Conservation (phyloP, 2,888 invertebrate genomes). For the Acronicta psi region DNA sequence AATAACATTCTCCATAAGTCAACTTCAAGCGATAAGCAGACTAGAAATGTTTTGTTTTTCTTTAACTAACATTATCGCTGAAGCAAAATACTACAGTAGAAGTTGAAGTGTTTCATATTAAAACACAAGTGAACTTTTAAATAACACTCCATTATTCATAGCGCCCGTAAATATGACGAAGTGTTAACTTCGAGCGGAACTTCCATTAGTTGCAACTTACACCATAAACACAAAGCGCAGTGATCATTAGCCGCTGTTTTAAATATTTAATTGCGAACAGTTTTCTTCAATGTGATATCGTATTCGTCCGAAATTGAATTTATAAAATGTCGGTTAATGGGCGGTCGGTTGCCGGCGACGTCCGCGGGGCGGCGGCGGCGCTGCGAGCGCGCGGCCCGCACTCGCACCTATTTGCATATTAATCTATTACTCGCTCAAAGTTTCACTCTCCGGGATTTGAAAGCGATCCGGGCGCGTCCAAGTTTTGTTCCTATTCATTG, state of each 20-base stretch:
- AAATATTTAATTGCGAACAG: slow-evolving; percentile 21
- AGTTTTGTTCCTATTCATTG: slow-evolving; percentile 58
- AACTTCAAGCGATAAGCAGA: slow-evolving; percentile 7
- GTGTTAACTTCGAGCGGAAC: slow-evolving; percentile 19
- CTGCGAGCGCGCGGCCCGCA: slow-evolving; percentile 12
- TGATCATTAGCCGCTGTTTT: slow-evolving; percentile 30
- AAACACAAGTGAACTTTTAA: slow-evolving; percentile 24
- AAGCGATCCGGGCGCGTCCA: slow-evolving; percentile 49
- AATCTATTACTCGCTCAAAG: slow-evolving; percentile 53
- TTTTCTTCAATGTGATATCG: slow-evolving; percentile 38
- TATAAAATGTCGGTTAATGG: slow-evolving; percentile 30
- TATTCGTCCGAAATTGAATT: slow-evolving; percentile 31
- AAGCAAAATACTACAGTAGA: slow-evolving; percentile 16
- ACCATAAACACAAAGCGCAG: slow-evolving; percentile 13
- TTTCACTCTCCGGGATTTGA: slow-evolving; percentile 52
- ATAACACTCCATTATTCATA: slow-evolving; percentile 40
- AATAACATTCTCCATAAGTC: slow-evolving; percentile 11
- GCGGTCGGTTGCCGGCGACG: slow-evolving; percentile 6
- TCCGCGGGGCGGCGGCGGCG: slow-evolving; percentile 25
- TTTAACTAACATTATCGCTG: slow-evolving; percentile 10
- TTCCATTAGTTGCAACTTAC: slow-evolving; percentile 27
- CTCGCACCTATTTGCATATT: slow-evolving; percentile 55
- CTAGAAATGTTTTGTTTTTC: slow-evolving; percentile 5
- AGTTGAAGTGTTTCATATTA: slow-evolving; percentile 14
- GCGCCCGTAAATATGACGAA: slow-evolving; percentile 19